These are phyloP conservation scores for Chrysomela aeneicollis DNA, from an alignment of 2,888 invertebrate genomes.

Conservation along the genomic window DNA sequence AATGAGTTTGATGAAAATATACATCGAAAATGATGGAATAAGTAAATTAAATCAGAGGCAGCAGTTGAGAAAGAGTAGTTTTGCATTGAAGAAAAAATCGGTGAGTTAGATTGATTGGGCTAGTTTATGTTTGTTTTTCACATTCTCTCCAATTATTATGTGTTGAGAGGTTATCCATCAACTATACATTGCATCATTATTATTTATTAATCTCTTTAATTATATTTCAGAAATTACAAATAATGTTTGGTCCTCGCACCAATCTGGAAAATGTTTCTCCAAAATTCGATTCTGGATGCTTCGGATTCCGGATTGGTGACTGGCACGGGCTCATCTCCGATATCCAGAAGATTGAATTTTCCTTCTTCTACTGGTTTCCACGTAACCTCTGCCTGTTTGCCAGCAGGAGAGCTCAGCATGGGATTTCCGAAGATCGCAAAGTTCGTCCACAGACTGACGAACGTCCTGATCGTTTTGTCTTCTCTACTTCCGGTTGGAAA, in stretches of 20 bases:
- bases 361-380: conserved; percentile 48
- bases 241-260: background rate
- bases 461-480: conserved; percentile 43
- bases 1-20: no score
- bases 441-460: conserved; percentile 51
- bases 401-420: conserved; percentile 30
- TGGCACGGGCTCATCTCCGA: conserved; percentile 46
- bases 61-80: no score
- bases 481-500: conserved; percentile 46
- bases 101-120: no score
- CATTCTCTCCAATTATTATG: no score
- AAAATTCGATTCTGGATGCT: conserved; percentile 46
- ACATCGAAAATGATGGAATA: no score
- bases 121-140: no score
- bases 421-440: conserved; percentile 50
- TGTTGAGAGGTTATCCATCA: no score
- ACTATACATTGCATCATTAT: no score
- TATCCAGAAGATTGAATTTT: conserved; percentile 47
- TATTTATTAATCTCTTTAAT: no score
- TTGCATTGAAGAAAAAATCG: no score
- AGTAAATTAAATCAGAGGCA: no score
- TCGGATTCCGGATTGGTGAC: conserved; percentile 46
- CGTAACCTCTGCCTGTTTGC: conserved; percentile 30
- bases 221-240: background rate
- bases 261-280: conserved; percentile 39